Conservation (phyloP, 2,113 vertebrate genomes). For the Pipa parva region DNA sequence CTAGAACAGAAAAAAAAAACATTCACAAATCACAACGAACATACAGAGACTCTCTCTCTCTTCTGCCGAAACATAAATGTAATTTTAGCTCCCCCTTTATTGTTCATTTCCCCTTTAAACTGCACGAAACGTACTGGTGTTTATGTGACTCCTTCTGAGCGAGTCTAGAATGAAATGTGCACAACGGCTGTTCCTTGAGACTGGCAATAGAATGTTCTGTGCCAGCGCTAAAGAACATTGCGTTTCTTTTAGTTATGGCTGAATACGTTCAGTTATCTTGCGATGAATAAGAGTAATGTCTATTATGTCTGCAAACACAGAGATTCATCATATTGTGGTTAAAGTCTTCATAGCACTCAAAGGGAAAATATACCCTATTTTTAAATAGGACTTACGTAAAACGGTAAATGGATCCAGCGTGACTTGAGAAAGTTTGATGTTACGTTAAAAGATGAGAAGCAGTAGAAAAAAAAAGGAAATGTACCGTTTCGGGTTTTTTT, state of each 20-base stretch:
- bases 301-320: slow-evolving; percentile 1
- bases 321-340: neutral
- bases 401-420: too few relatives aligned
- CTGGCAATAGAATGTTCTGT: slow-evolving; percentile 22
- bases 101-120: neutral
- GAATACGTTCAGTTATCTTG: slow-evolving; percentile 5
- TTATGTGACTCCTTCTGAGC: neutral
- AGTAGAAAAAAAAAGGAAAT: too few relatives aligned
- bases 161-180: neutral
- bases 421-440: too few relatives aligned
- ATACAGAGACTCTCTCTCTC: too few relatives aligned
- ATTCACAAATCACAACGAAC: too few relatives aligned
- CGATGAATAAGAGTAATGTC: neutral
- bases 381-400: too few relatives aligned
- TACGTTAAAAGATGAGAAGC: too few relatives aligned
- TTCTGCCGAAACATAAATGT: too few relatives aligned
- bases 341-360: neutral
- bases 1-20: too few relatives aligned
- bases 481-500: too few relatives aligned
- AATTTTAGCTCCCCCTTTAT: neutral
- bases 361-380: too few relatives aligned
- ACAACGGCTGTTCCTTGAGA: neutral
- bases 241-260: slow-evolving; percentile 26
- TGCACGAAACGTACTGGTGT: neutral
- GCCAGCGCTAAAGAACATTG: slow-evolving; percentile 4